Base-by-base conservation (phyloP, 2,888 invertebrate species). In the Drosophila lutescens region DNA sequence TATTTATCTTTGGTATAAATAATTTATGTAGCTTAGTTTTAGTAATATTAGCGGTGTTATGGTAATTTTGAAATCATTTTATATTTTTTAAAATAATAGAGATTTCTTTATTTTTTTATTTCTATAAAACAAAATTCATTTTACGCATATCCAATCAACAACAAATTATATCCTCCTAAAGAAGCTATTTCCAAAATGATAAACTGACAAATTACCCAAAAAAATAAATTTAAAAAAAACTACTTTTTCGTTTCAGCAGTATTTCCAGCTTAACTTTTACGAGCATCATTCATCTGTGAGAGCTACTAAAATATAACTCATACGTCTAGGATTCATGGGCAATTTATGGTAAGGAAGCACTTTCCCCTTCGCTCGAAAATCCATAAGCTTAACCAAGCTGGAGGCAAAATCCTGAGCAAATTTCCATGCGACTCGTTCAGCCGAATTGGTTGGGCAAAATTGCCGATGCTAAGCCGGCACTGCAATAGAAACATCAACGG, bases 401-500 rank as follows among this genome's bases (percentile, higher is more conserved):
- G 13, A 46, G 68, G 43, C 60, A 54, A 80, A 78, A 60, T 66
- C 53, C 61, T 63, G 54, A 60, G 66, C 63, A 55, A 73, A 78
- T 79, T 67, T 78, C 34, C 54, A 40, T 30, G 30, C 51, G 55
- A 58, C 26, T 65, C 47, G 49, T 40, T 49, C 58, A 43, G n/a
- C 44, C 47, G 43, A 54, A 30, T 50, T 38, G 47, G 56, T 55
- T 49, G 51, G 43, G 55, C 61, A 55, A 55, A 66, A 72, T 60
- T 43, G 58, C 51, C 62, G 54, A 69, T 69, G 47, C 66, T 78
- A 85, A 86, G 81, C 81, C 78, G 76, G 43, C 38, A 62, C 55
- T 67, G 78, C 84, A 78, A 84, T 83, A 86, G 84, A 83, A 83
- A 83, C 84, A 83, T 83, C 86, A 83, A 78, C 81, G 84, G 69